Conservation (phyloP, 2,113 vertebrate species). For the Pachyramphus minor region DNA sequence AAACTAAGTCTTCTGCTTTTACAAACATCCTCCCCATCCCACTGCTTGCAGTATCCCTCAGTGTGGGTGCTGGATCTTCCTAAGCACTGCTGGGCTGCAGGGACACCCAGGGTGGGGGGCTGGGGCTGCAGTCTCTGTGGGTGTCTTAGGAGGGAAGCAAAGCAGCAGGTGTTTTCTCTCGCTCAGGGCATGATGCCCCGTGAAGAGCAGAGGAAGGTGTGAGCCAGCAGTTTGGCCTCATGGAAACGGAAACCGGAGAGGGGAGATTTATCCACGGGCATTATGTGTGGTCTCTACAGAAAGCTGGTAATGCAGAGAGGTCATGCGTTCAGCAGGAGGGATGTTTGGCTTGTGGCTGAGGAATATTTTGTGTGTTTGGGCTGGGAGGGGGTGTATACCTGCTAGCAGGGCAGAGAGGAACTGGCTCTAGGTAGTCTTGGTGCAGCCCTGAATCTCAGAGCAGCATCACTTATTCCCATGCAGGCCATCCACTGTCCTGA, state of each 20-base stretch:
- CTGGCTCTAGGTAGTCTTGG: background rate
- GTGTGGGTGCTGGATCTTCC: background rate
- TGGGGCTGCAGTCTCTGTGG: background rate
- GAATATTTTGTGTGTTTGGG: background rate
- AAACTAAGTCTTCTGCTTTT: background rate
- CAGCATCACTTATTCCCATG: background rate
- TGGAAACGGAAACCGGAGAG: constrained; percentile 38
- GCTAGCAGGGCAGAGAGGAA: background rate
- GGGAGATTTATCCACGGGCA: constrained; percentile 36
- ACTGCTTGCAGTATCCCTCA: background rate
- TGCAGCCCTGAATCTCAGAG: background rate
- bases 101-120: background rate
- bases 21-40: background rate
- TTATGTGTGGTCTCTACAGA: constrained; percentile 56
- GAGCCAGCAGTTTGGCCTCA: constrained; percentile 43
- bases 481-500: background rate
- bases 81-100: background rate
- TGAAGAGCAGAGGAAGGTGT: constrained; percentile 29
- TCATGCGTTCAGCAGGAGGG: background rate
- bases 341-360: background rate
- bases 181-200: constrained; percentile 2
- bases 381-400: too few species aligned
- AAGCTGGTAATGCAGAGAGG: constrained; percentile 16
- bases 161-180: constrained; percentile 15
- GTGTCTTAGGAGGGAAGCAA: background rate